Evolutionary conservation across 2,888 invertebrate species (phyloP).

Genomic region (Xiphydria camelus): DNA sequence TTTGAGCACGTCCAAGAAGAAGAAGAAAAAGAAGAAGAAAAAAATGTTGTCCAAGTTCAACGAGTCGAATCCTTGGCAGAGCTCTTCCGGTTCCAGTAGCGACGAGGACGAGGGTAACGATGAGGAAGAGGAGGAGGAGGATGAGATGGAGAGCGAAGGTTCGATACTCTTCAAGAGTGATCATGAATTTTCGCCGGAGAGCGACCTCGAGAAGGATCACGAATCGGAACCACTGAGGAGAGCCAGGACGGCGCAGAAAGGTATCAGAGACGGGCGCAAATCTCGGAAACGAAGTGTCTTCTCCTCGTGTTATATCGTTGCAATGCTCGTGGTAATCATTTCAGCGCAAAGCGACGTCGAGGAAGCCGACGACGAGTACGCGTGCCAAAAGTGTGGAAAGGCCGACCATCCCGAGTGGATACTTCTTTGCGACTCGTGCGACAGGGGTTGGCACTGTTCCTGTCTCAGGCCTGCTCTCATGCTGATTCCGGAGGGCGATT

Average conservation of each 20-base stretch:
- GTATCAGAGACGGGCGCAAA: constrained; percentile 55
- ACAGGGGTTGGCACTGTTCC: constrained; percentile 96
- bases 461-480: constrained; percentile 91
- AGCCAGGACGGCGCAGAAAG: constrained; percentile 84
- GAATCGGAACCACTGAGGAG: constrained; percentile 75
- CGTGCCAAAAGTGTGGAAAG: constrained; percentile 88
- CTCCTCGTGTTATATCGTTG: too few relatives aligned
- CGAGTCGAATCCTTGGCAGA: constrained; percentile 64
- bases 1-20: constrained; percentile 57
- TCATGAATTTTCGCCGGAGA: constrained; percentile 92
- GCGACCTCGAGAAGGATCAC: constrained; percentile 76
- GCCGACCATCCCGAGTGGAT: constrained; percentile 97
- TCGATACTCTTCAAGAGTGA: constrained; percentile 72
- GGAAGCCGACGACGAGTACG: constrained; percentile 66
- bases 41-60: constrained; percentile 56
- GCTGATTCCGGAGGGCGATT: constrained; percentile 95
- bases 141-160: constrained; percentile 57
- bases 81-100: constrained; percentile 62
- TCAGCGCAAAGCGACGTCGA: constrained; percentile 45
- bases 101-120: constrained; percentile 55
- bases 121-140: constrained; percentile 58
- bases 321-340: neutral
- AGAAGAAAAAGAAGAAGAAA: constrained; percentile 55
- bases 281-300: constrained; percentile 11
- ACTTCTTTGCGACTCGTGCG: constrained; percentile 92